Evolutionary conservation across 2,797 vertebrate genomes (phyloP), one percentile per base, ranked within the genome.

Genomic region (Adrianichthys oophorus): DNA sequence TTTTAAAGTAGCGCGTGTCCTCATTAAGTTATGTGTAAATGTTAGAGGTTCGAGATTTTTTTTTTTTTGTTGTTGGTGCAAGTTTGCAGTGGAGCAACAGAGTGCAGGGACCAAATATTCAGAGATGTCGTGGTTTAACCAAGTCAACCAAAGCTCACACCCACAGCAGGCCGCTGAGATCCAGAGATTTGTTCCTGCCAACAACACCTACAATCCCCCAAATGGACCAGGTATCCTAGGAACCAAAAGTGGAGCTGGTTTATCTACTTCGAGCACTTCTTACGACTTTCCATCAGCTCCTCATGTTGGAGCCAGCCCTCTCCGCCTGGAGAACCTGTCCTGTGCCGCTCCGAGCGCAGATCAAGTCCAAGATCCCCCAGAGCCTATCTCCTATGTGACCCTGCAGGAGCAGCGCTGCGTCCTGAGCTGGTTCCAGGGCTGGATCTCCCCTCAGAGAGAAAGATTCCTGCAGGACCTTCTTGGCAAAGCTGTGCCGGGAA

Each of bases 331-430:
- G 63, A 87, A 81, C 21, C 78, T 90, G 16, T 85, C 87, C 5
- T 88, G 86, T 45, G 52, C 65, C 1, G 89, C 87, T 10, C 71
- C 71, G 0, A 72, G 41, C 19, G 51, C 71, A 18, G 68, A 68
- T 21, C 66, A 70, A 4, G 50, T 50, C 15, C 57, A 65, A 53
- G 70, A 81, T 2, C 70, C 32, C 32, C 32, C 74, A 0, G 66
- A 79, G 41, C 91, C 89, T 19, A 77, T 92, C 65, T 95, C 95
- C 26, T 96, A 93, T 16, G 89, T 94, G 17, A 95, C 90, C 46
- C 88, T 93, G 10, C 95, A 95, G 82, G 94, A 97, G 86, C 94
- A 95, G 85, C 88, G 93, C 10, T 96, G 95, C 64, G 88, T 96
- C 58, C 67, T 96, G 59, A 94, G 93, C 80, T 97, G 95, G 95